Evolutionary conservation across 2,888 invertebrate species (phyloP).

Genomic region (Nomada lathburiana): DNA sequence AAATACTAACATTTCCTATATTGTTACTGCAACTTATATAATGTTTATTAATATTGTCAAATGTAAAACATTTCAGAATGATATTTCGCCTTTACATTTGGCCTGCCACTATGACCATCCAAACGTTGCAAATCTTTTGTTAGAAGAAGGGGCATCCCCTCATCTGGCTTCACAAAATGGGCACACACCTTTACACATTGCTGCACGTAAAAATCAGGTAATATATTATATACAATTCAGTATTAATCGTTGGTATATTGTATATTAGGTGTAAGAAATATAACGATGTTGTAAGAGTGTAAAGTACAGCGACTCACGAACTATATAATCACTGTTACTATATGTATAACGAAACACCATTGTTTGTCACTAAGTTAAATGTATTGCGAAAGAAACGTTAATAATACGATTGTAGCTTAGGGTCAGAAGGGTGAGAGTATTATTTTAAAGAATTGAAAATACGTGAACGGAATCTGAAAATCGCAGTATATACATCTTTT

Average conservation of each 20-base stretch:
- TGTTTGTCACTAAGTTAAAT: too few species aligned
- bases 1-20: not conserved
- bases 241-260: not conserved
- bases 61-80: constrained; percentile 87
- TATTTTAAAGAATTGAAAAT: too few species aligned
- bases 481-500: too few species aligned
- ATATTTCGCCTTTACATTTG: constrained; percentile 97
- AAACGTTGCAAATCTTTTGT: constrained; percentile 93
- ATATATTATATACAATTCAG: constrained; percentile 7
- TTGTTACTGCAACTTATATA: not conserved
- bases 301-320: too few species aligned
- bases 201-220: constrained; percentile 97
- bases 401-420: too few species aligned
- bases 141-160: constrained; percentile 97
- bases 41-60: not conserved
- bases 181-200: constrained; percentile 98
- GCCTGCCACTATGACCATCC: constrained; percentile 99
- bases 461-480: too few species aligned
- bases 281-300: too few species aligned
- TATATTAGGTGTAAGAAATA: not conserved
- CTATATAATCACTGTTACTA: too few species aligned
- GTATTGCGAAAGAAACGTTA: too few species aligned
- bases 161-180: constrained; percentile 98
- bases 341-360: too few species aligned
- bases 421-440: too few species aligned